These are phyloP conservation scores for Heliothis peltigera DNA, from an alignment of 2,888 invertebrate genomes.

Conservation along the genomic window DNA sequence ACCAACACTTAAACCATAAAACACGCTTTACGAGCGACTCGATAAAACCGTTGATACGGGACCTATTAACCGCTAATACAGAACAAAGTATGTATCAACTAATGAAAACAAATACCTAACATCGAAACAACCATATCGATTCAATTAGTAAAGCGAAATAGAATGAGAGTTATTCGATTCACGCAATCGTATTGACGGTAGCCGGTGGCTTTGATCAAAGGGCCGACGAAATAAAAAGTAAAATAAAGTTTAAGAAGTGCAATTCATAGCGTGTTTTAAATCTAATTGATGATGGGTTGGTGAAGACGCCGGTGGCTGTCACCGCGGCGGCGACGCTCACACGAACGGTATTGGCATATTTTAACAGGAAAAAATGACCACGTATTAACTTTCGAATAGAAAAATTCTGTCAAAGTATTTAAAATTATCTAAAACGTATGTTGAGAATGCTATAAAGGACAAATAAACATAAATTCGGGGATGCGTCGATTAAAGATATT, in stretches of 20 bases:
- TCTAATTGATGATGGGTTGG: constrained; percentile 71
- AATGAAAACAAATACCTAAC: constrained; percentile 79
- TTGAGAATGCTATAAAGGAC: constrained; percentile 55
- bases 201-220: constrained; percentile 72
- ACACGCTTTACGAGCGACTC: constrained; percentile 24
- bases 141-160: constrained; percentile 78
- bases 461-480: constrained; percentile 42
- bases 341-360: constrained; percentile 66
- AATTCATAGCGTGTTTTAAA: constrained; percentile 71
- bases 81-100: constrained; percentile 63
- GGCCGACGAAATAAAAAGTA: constrained; percentile 60
- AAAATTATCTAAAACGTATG: constrained; percentile 68
- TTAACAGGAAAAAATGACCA: constrained; percentile 53
- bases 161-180: constrained; percentile 75
- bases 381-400: constrained; percentile 61
- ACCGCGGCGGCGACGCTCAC: constrained; percentile 71
- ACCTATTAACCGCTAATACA: constrained; percentile 56
- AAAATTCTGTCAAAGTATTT: constrained; percentile 64
- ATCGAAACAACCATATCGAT: constrained; percentile 71
- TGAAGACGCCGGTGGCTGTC: constrained; percentile 64
- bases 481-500: constrained; percentile 34
- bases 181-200: constrained; percentile 69
- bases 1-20: constrained; percentile 21
- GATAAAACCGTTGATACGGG: constrained; percentile 45
- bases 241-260: constrained; percentile 64